Conservation (phyloP, 2,888 invertebrate genomes). For the Platynereis dumerilii region DNA sequence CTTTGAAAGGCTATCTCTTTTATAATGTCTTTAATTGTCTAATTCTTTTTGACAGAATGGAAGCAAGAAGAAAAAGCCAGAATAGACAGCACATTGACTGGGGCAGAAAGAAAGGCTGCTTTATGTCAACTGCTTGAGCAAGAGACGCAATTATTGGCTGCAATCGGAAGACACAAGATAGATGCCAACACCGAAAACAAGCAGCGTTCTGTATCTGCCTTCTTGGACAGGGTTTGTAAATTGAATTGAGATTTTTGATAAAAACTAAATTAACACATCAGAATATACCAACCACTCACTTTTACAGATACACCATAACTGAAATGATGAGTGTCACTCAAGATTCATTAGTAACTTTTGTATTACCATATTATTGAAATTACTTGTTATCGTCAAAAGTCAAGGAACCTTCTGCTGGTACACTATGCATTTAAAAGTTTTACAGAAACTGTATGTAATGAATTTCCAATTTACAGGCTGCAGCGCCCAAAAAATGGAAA, state of each 20-base stretch:
- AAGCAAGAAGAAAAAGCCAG: conserved; percentile 58
- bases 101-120: conserved; percentile 64
- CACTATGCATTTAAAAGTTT: too few species aligned
- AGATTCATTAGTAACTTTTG: too few species aligned
- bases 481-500: conserved; percentile 76
- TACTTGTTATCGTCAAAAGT: too few species aligned
- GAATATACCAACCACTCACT: too few species aligned
- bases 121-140: conserved; percentile 63
- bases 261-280: too few species aligned
- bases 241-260: background rate
- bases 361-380: too few species aligned
- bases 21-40: background rate
- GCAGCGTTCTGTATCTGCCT: conserved; percentile 53
- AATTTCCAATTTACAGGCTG: too few species aligned
- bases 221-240: conserved; percentile 57
- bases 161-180: conserved; percentile 62
- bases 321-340: too few species aligned
- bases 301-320: too few species aligned
- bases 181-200: conserved; percentile 57
- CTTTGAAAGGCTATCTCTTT: background rate
- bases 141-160: conserved; percentile 63
- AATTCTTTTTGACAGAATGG: conserved; percentile 56
- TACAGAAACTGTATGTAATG: too few species aligned
- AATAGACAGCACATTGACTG: conserved; percentile 57
- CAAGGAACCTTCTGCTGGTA: too few species aligned